A percentile compares a stretch with the other conserved stretches of the same genome.
Conservation (phyloP, 2,888 invertebrate genomes). For the Odontocerum albicorne region DNA sequence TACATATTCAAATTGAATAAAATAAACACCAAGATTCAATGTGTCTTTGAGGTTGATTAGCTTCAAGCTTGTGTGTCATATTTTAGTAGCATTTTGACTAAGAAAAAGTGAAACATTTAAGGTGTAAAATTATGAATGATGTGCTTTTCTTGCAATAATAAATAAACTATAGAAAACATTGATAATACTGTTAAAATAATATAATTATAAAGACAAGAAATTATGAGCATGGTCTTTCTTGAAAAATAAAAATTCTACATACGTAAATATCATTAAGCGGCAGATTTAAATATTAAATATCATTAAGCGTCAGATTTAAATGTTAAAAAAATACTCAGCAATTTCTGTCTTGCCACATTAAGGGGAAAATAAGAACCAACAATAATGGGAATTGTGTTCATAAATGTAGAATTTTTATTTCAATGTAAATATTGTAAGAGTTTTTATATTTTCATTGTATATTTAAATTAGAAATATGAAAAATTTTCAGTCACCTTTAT, state of each 20-base stretch:
- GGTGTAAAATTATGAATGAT: slow-evolving; percentile 5
- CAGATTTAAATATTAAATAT: too few species aligned
- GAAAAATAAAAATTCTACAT: slow-evolving; percentile 11
- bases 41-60: slow-evolving; percentile 8
- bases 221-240: not conserved
- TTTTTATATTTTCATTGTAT: too few species aligned
- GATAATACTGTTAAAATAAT: too few species aligned
- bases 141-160: slow-evolving; percentile 24
- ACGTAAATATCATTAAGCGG: too few species aligned
- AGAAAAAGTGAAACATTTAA: not conserved
- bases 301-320: too few species aligned
- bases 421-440: slow-evolving; percentile 5
- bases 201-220: slow-evolving; percentile 7
- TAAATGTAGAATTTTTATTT: slow-evolving; percentile 7
- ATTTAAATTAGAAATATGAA: not conserved
- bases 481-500: not conserved
- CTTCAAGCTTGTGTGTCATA: slow-evolving; percentile 6
- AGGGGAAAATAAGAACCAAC: slow-evolving; percentile 2
- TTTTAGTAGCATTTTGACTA: not conserved
- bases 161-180: too few species aligned
- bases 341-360: too few species aligned
- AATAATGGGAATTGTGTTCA: slow-evolving; percentile 20
- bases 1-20: too few species aligned
- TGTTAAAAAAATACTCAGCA: too few species aligned
- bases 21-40: slow-evolving; percentile 14